Evolutionary conservation across 2,113 vertebrate genomes (phyloP), one percentile per base, ranked within the genome.

Genomic region (Psilopsiagon aurifrons): DNA sequence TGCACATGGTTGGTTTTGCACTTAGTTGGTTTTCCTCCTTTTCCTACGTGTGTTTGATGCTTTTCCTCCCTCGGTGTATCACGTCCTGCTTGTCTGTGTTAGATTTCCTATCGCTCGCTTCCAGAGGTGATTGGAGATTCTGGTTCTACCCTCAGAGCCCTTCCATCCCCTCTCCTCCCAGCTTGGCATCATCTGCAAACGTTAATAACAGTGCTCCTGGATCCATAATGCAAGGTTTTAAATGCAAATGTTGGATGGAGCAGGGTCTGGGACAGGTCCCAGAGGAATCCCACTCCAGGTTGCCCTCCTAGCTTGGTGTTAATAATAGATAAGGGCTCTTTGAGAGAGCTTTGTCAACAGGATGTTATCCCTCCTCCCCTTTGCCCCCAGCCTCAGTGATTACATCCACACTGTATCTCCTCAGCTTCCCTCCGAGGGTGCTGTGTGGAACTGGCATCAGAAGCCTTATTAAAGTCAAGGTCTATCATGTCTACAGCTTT

Each of bases 391-490:
- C 91, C 74, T n/a, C 82, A 0, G 83, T 10, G 47, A 88, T 95
- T 92, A 75, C 88, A 92, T 86, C 91, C 89, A 60, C 60, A 14
- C 76, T 3, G 13, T 6, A 76, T 80, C 73, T 41, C 90, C 86
- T 70, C 92, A 11, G n/a, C 90, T 92, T 90, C 28, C 91, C 95
- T 94, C 25, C 0, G 23, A 55, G 83, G 82, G 77, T 43, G 91
- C 94, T 83, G 2, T 23, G 49, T 59, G 94, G 86, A 86, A 95
- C 84, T 3, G 2, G 89, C 84, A 6, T 85, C 89, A 69, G 93
- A 59, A 95, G 83, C 86, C 96, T 96, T 95, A 96, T 95, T 95
- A 95, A 87, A 97, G 93, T 89, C 94, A 82, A 79, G 91, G 86
- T 95, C 43, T 91, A 95, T 96, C 94, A 66, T 82, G 95, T 96